Conservation (phyloP, 2,113 vertebrate species). For the Ploceus nigricollis region DNA sequence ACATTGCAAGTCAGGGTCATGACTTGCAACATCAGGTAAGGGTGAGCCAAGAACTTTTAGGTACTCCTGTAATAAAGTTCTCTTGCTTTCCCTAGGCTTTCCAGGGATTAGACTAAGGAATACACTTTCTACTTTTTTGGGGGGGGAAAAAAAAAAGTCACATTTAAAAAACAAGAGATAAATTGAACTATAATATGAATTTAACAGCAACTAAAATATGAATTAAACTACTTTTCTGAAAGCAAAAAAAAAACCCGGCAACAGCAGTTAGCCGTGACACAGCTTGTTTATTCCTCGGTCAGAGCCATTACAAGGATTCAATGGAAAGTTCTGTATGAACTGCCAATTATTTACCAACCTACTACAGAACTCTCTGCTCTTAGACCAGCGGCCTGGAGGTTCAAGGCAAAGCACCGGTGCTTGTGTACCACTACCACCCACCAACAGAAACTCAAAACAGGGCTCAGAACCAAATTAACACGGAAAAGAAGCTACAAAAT, state of each 20-base stretch:
- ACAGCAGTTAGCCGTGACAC: neutral
- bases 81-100: neutral
- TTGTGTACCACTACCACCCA: neutral
- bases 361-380: neutral
- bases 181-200: neutral
- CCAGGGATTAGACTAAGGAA: neutral
- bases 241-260: neutral
- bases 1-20: neutral
- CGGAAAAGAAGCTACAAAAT: accelerated
- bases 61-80: neutral
- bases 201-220: neutral
- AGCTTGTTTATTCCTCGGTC: neutral
- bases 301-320: neutral
- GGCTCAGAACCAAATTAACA: neutral
- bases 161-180: neutral
- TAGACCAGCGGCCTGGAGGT: neutral
- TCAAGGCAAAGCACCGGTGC: neutral
- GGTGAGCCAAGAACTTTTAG: neutral
- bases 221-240: neutral
- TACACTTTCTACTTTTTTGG: neutral
- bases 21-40: neutral
- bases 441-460: accelerated
- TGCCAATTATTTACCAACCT: neutral
- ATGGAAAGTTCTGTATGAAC: neutral
- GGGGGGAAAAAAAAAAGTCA: accelerated